phyloP scores from a whole-genome alignment of 2,888 invertebrate genomes.

The Sarcophaga caerulescens region DNA sequence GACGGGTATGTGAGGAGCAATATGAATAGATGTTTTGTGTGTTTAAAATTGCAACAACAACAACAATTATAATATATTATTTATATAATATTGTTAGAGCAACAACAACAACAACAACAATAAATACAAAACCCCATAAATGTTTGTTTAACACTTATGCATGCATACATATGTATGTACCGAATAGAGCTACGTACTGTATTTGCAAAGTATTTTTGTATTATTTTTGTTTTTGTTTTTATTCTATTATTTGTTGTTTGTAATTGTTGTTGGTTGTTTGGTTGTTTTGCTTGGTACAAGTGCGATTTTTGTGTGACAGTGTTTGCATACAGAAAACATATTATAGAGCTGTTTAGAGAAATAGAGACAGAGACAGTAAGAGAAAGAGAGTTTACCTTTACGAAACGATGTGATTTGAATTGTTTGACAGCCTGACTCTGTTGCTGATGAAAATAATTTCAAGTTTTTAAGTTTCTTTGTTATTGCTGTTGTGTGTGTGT shows the following conservation, averaged over 20 bases:
- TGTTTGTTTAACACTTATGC: neutral
- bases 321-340: neutral
- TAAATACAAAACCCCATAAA: neutral
- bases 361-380: too few species aligned
- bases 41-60: constrained; percentile 58
- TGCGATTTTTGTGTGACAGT: neutral
- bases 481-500: too few species aligned
- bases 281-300: neutral
- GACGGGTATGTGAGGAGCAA: neutral
- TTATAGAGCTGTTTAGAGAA: too few species aligned
- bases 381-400: too few species aligned
- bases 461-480: constrained; percentile 16
- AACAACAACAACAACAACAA: constrained; percentile 20
- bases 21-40: constrained; percentile 29
- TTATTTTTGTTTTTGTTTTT: neutral
- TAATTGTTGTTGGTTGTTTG: constrained; percentile 11
- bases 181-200: neutral
- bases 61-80: constrained; percentile 36
- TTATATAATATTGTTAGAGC: constrained; percentile 31
- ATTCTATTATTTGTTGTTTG: neutral
- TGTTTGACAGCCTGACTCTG: constrained; percentile 43
- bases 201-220: neutral
- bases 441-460: constrained; percentile 57
- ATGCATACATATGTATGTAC: neutral
- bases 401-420: constrained; percentile 42